Evolutionary conservation across 2,888 invertebrate species (phyloP).

Genomic region (Cotesia congregata): DNA sequence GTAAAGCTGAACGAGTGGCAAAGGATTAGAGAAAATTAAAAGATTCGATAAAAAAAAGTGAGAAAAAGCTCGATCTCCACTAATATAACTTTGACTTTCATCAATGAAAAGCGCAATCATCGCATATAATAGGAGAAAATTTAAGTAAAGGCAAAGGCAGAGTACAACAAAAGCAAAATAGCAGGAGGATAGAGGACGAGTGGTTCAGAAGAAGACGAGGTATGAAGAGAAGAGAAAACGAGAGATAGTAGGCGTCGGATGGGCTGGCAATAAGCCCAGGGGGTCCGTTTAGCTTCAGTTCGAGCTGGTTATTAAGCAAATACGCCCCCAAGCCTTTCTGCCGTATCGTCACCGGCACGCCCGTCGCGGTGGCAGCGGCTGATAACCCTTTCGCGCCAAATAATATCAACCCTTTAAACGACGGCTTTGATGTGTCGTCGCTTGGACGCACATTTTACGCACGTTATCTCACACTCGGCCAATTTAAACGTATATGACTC

Average conservation of each 20-base stretch:
- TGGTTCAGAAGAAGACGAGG: not conserved
- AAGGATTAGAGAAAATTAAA: too few species aligned
- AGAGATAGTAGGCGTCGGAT: constrained; percentile 42
- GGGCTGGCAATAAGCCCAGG: constrained; percentile 59
- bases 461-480: constrained; percentile 49
- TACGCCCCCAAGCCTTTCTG: constrained; percentile 47
- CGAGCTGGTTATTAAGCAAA: constrained; percentile 62
- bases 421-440: constrained; percentile 66
- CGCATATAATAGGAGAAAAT: not conserved
- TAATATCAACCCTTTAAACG: constrained; percentile 66
- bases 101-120: not conserved
- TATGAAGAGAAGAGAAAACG: constrained; percentile 14
- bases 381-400: constrained; percentile 67
- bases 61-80: too few species aligned
- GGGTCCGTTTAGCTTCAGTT: constrained; percentile 55
- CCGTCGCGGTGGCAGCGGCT: constrained; percentile 49
- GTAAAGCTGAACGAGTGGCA: too few species aligned
- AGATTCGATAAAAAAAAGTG: too few species aligned
- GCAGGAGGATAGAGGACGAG: constrained; percentile 3
- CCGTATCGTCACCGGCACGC: constrained; percentile 27
- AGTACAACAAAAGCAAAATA: constrained; percentile 26
- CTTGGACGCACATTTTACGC: constrained; percentile 63
- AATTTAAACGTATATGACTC: constrained; percentile 54
- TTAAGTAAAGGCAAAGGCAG: not conserved
- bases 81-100: too few species aligned